Evolutionary conservation across 2,888 invertebrate genomes (phyloP).

Genomic region (Microplitis deprimator): DNA sequence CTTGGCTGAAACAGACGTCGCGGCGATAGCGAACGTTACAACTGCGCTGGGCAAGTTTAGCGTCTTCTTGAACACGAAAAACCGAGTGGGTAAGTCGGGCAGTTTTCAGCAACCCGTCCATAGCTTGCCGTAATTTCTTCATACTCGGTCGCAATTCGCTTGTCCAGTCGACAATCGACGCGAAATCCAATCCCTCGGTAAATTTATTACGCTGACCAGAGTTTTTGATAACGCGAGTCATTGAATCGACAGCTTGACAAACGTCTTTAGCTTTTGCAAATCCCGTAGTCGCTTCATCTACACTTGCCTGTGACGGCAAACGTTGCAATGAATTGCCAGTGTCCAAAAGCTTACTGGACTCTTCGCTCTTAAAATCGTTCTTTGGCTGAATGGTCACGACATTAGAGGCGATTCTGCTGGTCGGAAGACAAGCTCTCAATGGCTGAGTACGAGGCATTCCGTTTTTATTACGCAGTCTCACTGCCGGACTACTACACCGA

Average conservation of each 20-base stretch:
- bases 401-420: slow-evolving; percentile 36
- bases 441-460: slow-evolving; percentile 59
- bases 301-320: slow-evolving; percentile 28
- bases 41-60: slow-evolving; percentile 81
- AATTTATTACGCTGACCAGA: slow-evolving; percentile 78
- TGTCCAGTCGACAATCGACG: slow-evolving; percentile 82
- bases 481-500: slow-evolving; percentile 81
- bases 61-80: slow-evolving; percentile 84
- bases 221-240: slow-evolving; percentile 74
- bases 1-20: slow-evolving; percentile 93
- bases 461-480: slow-evolving; percentile 75
- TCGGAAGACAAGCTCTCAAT: slow-evolving; percentile 53
- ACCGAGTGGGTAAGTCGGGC: slow-evolving; percentile 88
- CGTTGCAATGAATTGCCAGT: slow-evolving; percentile 40
- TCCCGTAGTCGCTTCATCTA: slow-evolving; percentile 60
- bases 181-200: slow-evolving; percentile 80
- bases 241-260: slow-evolving; percentile 74
- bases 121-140: slow-evolving; percentile 85
- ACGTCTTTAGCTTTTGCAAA: slow-evolving; percentile 69
- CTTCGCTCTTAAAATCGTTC: slow-evolving; percentile 62
- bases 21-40: slow-evolving; percentile 84
- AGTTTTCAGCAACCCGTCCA: slow-evolving; percentile 83
- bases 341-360: slow-evolving; percentile 65
- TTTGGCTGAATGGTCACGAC: slow-evolving; percentile 69
- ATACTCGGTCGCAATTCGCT: slow-evolving; percentile 85